Evolutionary conservation across 1,140 invertebrate species (phyloP).

Genomic region (Microplitis mediator): DNA sequence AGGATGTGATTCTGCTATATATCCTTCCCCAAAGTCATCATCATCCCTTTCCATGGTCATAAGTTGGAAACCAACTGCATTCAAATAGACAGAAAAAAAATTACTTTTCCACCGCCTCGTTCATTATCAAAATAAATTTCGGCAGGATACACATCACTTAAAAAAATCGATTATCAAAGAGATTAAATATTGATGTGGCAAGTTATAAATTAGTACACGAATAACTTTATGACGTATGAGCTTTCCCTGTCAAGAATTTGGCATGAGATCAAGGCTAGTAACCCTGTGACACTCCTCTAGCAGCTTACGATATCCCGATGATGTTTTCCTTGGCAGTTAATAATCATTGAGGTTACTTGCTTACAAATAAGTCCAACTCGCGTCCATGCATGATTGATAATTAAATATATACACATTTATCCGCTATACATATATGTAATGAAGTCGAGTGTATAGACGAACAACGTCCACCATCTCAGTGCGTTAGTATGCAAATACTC

Average conservation of each 20-base stretch:
- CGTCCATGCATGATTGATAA: neutral
- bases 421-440: too few relatives aligned
- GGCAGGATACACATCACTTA: neutral
- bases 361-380: neutral
- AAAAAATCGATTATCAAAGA: neutral
- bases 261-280: conserved; percentile 57
- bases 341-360: conserved; percentile 38
- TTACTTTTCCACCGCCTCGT: too few relatives aligned
- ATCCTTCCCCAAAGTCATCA: conserved; percentile 65
- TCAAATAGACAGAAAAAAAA: conserved; percentile 1
- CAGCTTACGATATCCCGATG: conserved; percentile 3
- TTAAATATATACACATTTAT: neutral
- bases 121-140: too few relatives aligned
- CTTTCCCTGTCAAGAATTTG: conserved; percentile 57
- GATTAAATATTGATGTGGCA: conserved; percentile 1
- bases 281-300: conserved; percentile 45
- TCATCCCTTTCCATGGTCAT: conserved; percentile 62
- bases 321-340: neutral
- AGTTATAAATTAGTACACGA: conserved; percentile 29
- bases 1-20: conserved; percentile 65
- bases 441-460: too few relatives aligned
- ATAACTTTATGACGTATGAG: conserved; percentile 35
- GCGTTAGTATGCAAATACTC: too few relatives aligned
- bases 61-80: conserved; percentile 18
- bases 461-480: too few relatives aligned